A percentile compares a stretch with the other conserved stretches of the same genome.
phyloP scores from a whole-genome alignment of 2,113 vertebrate species.

The Capreolus pygargus region DNA sequence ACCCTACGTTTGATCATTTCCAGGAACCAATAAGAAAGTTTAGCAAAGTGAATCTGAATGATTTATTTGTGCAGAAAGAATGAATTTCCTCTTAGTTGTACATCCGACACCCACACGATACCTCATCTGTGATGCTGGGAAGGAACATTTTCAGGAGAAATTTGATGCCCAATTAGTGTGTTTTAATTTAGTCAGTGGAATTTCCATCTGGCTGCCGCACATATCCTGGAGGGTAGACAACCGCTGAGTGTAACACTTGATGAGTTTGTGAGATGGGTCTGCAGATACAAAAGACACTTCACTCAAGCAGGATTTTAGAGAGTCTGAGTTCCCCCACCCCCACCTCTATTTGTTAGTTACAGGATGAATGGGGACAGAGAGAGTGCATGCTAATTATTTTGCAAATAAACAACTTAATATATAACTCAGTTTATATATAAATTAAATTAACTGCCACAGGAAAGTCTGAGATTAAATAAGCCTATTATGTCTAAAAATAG shows the following conservation, averaged over 20 bases:
- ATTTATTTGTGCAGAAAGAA: constrained; percentile 69
- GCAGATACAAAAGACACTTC: not conserved
- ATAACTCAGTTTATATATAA: not conserved
- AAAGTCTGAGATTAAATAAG: not conserved
- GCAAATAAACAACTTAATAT: not conserved
- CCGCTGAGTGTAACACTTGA: not conserved
- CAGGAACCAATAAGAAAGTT: constrained; percentile 51
- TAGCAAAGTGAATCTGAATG: constrained; percentile 19
- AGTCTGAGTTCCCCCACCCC: not conserved
- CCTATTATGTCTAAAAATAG: not conserved
- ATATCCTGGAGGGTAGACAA: not conserved
- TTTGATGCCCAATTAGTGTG: constrained; percentile 50
- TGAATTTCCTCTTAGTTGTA: constrained; percentile 64
- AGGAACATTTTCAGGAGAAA: constrained; percentile 56
- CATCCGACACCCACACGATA: constrained; percentile 57
- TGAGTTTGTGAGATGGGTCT: not conserved
- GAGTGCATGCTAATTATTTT: not conserved
- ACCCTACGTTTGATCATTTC: constrained; percentile 41
- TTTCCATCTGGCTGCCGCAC: constrained; percentile 50
- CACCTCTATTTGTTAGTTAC: not conserved
- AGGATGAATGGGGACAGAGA: not conserved
- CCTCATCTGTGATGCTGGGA: constrained; percentile 41
- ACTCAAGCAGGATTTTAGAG: not conserved
- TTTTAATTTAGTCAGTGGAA: constrained; percentile 62
- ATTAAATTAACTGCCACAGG: not conserved